These are phyloP conservation scores for Sericinus montela DNA, from an alignment of 2,888 invertebrate species.

Conservation along the genomic window DNA sequence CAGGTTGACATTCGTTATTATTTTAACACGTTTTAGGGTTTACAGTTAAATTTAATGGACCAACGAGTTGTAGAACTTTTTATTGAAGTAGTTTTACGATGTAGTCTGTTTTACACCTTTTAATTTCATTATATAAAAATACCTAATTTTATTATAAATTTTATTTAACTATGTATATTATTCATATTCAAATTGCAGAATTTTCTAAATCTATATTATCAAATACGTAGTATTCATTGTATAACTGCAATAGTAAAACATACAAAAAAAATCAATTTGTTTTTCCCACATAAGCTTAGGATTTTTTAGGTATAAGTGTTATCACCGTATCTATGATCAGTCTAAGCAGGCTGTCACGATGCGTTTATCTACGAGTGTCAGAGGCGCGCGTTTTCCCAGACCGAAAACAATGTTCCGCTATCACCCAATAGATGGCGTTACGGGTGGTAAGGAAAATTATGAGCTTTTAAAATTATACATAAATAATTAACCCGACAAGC, in stretches of 20 bases:
- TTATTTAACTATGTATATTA: no score
- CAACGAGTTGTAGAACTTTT: no score
- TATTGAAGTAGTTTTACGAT: no score
- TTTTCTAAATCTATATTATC: no score
- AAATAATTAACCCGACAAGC: no score
- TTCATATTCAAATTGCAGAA: no score
- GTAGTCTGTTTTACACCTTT: no score
- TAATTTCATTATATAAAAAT: no score
- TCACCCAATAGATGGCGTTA: slow-evolving; percentile 63
- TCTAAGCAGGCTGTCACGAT: slow-evolving; percentile 46
- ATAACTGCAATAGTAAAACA: no score
- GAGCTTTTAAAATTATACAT: no score
- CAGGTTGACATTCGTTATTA: background rate
- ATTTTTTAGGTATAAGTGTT: slow-evolving; percentile 26
- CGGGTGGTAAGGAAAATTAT: background rate
- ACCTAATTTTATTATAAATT: no score
- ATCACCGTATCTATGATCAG: slow-evolving; percentile 40
- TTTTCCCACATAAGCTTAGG: slow-evolving; percentile 16
- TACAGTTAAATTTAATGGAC: background rate
- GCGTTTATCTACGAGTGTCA: slow-evolving; percentile 38
- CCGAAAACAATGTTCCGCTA: slow-evolving; percentile 44
- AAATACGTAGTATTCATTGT: no score
- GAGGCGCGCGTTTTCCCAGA: slow-evolving; percentile 33
- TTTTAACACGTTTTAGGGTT: background rate
- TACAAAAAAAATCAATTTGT: background rate